Base-by-base conservation (phyloP, 2,888 invertebrate species). In the Drosophila demipolita region DNA sequence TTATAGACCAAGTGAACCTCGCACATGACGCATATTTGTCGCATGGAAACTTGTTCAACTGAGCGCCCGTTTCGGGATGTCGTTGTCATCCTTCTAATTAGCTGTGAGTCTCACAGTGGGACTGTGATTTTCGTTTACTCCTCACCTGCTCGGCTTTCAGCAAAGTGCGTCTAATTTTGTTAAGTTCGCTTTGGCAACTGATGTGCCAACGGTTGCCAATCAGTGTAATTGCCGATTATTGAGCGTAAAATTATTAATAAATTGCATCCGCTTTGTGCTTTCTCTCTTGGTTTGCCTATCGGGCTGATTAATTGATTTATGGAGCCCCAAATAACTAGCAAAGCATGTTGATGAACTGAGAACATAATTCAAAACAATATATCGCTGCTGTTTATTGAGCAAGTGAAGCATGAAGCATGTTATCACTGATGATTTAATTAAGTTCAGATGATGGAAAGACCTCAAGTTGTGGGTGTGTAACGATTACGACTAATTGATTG, bases 281-380 rank as follows among this genome's bases (percentile, higher is more conserved):
- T 54, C 35, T 53, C 2, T 3, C 15, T 20, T 52, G 8, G 11
- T 20, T 42, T 59, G 65, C 55, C 59, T 52, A 53, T 3, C 52
- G 66, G 50, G 32, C 62, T 20, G 57, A 33, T 68, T 86, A 83
- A 85, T 89, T 84, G 81, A 83, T 80, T 84, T 89, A 81, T 83
- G 76, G 73, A 78, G 63, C 73, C 78, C 69, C 83, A 23, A 76
- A 83, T 85, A 85, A 85, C 68, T 78, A 23, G 72, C 72, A 78
- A 83, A 78, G 32, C 36, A 66, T 50, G 38, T 38, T 62, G 40
- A 35, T 36, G 48, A 20, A 12, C 38, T 59, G 52, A 53, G n/a
- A 60, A 29, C 38, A 72, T 57, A 45, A 58, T 64, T 57, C 15
- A 33, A 2, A 48, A 17, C 33, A 45, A 32, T 15, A 52, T 36